Base-by-base conservation (phyloP, 2,888 invertebrate species). In the Rhamnusium bicolor region DNA sequence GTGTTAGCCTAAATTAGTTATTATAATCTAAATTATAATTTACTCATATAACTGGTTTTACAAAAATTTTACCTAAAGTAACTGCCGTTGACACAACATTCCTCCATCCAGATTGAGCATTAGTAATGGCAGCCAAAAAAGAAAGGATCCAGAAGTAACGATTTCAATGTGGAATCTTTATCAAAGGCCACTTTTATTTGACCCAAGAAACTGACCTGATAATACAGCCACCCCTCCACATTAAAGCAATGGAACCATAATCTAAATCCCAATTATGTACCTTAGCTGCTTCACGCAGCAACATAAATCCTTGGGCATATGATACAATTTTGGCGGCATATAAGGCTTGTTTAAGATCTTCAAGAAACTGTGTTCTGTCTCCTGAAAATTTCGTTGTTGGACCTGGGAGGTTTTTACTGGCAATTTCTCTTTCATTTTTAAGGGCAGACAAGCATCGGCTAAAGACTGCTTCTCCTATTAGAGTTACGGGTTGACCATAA, bases 201-300 rank as follows among this genome's bases (percentile, higher is more conserved):
- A 29, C 96, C 96, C 81, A 98, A 89, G 87, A 98, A 10, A 91
- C 94, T 85, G 96, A 96, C 86, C 98, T 91, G 85, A 98, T 99
- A 85, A 99, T 99, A 87, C 98, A 99, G n/a, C 99, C 99, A 14
- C 98, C 98, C 76, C 99, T 93, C 99, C 99, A 99, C 99, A 99
- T 99, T 53, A 99, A 90, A 0, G 99, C 99, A 78, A 99, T 98
- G 69, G 96, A 96, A 62, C 99, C 99, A 85, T 98, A 98, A 89
- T 99, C 99, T 74, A 99, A 90, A 77, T 96, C 94, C 99, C 99
- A 99, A 5, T 93, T 92, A 85, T 97, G 94, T 80, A 95, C 92
- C 86, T 93, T 93, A 12, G 98, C 98, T 12, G 98, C 98, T 88
- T 98, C 97, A 54, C 97, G 91, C 84, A 98, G 90, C 79, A 98